Evolutionary conservation across 2,797 vertebrate genomes (phyloP), one percentile per base, ranked within the genome.

Genomic region (Anabas testudineus): DNA sequence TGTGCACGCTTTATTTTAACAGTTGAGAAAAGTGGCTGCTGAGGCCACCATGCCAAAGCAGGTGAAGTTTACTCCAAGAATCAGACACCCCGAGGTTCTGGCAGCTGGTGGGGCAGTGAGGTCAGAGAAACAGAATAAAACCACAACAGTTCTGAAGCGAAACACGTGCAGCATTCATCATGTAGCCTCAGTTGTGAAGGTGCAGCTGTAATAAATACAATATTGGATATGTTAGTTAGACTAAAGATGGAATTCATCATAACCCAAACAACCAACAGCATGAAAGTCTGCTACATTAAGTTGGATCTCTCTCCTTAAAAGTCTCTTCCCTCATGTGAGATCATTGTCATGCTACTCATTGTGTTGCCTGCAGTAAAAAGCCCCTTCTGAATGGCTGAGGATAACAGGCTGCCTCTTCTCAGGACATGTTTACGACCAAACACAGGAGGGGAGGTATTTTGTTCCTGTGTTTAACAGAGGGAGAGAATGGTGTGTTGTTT

Each of bases 401-500:
- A 61, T 26, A 15, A 59, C 48, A 43, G 80, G 51, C 80, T 81
- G 74, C 43, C 41, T 53, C 65, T 52, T 59, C 84, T 10, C 19
- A 10, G 48, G 72, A 75, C 62, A 69, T 64, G 78, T 88, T 90
- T 86, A 85, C 70, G 74, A 68, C 57, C 76, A 71, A 78, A 82
- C 72, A 81, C 64, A 65, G 56, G 34, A 77, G 32, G 55, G 56
- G 64, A 59, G 52, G 54, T 42, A 63, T 39, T 79, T 28, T 71
- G 61, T 79, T 79, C 49, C 48, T 37, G 28, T 37, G 18, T 22
- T 74, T 71, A 78, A 80, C 68, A 59, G 46, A 63, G 12, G 8
- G 15, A 51, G 57, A 39, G 4, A 60, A 67, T 57, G 22, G 26
- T 74, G 43, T 76, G 45, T 59, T 70, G 56, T 70, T 71, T 72